Conservation (phyloP, 2,888 invertebrate genomes). For the Melinopterus prodromus region DNA sequence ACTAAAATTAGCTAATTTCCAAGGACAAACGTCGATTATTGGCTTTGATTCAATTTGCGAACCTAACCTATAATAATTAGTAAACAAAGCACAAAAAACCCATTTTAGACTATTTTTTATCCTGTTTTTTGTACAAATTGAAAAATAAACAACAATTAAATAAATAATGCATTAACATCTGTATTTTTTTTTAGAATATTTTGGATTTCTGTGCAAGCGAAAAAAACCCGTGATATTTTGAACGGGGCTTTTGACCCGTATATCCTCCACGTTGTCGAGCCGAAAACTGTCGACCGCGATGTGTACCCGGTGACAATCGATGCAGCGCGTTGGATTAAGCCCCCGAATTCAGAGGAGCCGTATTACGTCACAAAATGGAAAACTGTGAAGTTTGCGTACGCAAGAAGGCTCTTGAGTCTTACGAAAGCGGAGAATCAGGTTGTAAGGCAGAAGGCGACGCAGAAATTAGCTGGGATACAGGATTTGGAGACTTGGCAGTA, state of each 20-base stretch:
- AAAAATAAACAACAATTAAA: too few species aligned
- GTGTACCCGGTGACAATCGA: conserved; percentile 31
- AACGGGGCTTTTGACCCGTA: conserved; percentile 55
- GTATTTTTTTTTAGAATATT: conserved; percentile 32
- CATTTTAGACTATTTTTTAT: too few species aligned
- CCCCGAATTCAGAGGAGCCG: conserved; percentile 34
- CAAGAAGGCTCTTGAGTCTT: conserved; percentile 72
- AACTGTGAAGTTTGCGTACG: conserved; percentile 57
- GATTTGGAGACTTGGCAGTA: conserved; percentile 63
- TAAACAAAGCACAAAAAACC: too few species aligned
- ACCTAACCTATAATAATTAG: too few species aligned
- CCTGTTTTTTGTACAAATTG: too few species aligned
- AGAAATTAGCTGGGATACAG: conserved; percentile 71
- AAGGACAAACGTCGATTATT: too few species aligned
- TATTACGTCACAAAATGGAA: conserved; percentile 46
- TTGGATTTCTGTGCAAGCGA: conserved; percentile 54
- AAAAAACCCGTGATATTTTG: conserved; percentile 51
- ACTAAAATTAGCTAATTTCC: too few species aligned
- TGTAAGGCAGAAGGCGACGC: conserved; percentile 71
- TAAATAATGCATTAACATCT: too few species aligned
- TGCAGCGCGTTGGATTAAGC: conserved; percentile 37
- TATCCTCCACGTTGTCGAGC: conserved; percentile 52
- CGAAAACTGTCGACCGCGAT: conserved; percentile 36
- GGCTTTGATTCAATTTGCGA: too few species aligned
- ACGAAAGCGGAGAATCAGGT: conserved; percentile 70